Percentiles rank a stretch among this genome's conserved stretches.
These are phyloP conservation scores for Drosophila monieri DNA, from an alignment of 2,888 invertebrate species.

Conservation along the genomic window DNA sequence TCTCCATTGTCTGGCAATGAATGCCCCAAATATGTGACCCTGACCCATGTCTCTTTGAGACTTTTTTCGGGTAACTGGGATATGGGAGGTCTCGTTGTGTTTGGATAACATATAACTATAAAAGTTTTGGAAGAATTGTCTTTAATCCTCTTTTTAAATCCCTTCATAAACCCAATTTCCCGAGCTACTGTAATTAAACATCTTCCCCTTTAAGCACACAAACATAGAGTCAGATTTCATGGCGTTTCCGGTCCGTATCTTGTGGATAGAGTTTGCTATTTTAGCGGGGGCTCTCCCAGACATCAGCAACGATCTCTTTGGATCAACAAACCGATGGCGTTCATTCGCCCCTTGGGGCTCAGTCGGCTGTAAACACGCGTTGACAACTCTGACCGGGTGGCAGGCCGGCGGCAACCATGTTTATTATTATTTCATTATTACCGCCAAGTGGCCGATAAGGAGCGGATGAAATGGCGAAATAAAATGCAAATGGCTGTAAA, in stretches of 20 bases:
- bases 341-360: conserved; percentile 40
- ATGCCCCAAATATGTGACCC: conserved; percentile 42
- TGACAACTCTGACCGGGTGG: conserved; percentile 52
- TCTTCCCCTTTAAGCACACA: neutral
- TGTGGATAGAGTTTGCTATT: conserved; percentile 30
- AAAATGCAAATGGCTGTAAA: conserved; percentile 19
- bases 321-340: conserved; percentile 63
- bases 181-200: neutral
- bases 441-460: conserved; percentile 62
- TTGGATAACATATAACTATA: no score
- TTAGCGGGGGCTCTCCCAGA: conserved; percentile 18
- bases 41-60: conserved; percentile 31
- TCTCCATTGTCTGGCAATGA: conserved; percentile 22
- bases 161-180: neutral
- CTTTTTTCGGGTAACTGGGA: neutral
- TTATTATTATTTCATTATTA: conserved; percentile 40
- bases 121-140: no score
- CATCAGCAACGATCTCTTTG: conserved; percentile 26
- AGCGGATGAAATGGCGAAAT: conserved; percentile 25
- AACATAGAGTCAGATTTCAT: conserved; percentile 48
- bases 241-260: conserved; percentile 36
- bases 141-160: no score
- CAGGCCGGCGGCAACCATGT: conserved; percentile 29
- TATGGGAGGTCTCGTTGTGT: neutral
- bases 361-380: conserved; percentile 54